phyloP scores from a whole-genome alignment of 1,140 invertebrate genomes.

The Trichomalopsis sarcophagae region DNA sequence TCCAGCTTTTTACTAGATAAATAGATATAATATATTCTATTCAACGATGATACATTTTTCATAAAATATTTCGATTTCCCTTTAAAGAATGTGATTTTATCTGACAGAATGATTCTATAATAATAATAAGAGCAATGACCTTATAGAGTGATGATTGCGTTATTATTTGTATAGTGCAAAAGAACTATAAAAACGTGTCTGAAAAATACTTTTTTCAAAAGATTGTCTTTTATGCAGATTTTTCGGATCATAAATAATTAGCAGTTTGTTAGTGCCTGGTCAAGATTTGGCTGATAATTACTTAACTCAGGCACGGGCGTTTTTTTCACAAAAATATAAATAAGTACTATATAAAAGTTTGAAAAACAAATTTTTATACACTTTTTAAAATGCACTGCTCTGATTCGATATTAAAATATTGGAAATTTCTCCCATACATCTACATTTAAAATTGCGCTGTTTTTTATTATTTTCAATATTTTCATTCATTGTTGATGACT shows the following conservation, averaged over 20 bases:
- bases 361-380: no score
- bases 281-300: neutral
- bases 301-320: neutral
- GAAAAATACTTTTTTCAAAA: neutral
- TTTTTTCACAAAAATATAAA: neutral
- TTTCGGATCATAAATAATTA: neutral
- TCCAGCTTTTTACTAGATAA: neutral
- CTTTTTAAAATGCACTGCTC: neutral
- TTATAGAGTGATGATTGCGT: no score
- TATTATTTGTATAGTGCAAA: neutral
- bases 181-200: neutral
- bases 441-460: no score
- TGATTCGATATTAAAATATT: no score
- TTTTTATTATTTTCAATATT: no score
- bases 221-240: slow-evolving; percentile 28
- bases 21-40: neutral
- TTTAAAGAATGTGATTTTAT: no score
- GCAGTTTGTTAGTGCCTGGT: neutral
- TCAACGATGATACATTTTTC: neutral
- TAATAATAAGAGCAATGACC: no score
- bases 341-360: neutral
- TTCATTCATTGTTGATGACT: no score
- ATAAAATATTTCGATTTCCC: neutral
- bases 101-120: no score
- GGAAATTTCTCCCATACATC: no score